Evolutionary conservation across 2,888 invertebrate species (phyloP).

Genomic region (Trissolcus brochymenae): DNA sequence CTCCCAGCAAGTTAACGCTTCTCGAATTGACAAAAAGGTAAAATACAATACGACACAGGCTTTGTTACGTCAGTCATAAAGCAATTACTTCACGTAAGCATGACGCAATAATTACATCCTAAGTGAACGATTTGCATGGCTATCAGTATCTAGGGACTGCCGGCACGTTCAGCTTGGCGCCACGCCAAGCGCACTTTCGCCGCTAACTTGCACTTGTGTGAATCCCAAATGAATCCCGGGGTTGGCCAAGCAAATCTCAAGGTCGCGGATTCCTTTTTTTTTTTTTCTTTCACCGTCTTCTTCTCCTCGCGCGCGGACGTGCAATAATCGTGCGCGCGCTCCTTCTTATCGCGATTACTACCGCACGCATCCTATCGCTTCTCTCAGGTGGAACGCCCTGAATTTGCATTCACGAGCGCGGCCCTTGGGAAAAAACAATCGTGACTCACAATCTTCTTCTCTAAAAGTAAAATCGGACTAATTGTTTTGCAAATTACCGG

Average conservation of each 20-base stretch:
- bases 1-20: neutral
- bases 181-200: constrained; percentile 47
- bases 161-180: constrained; percentile 37
- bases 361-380: constrained; percentile 35
- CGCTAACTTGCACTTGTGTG: constrained; percentile 38
- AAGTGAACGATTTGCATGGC: constrained; percentile 43
- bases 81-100: constrained; percentile 35
- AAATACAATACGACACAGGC: constrained; percentile 20
- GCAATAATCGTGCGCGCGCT: constrained; percentile 23
- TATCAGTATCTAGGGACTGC: constrained; percentile 30
- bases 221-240: constrained; percentile 39
- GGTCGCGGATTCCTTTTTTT: constrained; percentile 27
- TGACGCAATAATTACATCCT: constrained; percentile 40
- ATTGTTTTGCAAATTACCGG: constrained; percentile 42
- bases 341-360: constrained; percentile 41
- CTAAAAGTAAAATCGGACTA: constrained; percentile 41
- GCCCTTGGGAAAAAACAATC: constrained; percentile 39
- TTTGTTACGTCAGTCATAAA: constrained; percentile 36
- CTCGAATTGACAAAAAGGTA: constrained; percentile 31
- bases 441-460: constrained; percentile 33
- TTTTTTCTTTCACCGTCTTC: neutral
- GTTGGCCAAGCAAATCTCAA: constrained; percentile 28
- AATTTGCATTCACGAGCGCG: constrained; percentile 47
- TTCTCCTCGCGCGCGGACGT: neutral
- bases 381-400: constrained; percentile 34